phyloP scores from a whole-genome alignment of 1,140 invertebrate species.

The Glomeris maerens region DNA sequence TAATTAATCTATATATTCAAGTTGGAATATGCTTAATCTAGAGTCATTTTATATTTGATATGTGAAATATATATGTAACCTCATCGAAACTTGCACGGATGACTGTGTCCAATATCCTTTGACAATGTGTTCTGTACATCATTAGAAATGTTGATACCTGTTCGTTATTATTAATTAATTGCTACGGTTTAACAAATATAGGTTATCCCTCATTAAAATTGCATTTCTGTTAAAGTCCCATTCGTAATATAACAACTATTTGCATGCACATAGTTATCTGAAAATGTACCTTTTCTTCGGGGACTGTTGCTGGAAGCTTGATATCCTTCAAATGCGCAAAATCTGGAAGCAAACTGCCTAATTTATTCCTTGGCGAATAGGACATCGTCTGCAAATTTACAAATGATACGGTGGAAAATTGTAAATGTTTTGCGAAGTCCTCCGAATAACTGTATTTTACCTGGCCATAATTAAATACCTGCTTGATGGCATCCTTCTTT shows the following conservation, averaged over 20 bases:
- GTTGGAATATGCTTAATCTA: too few relatives aligned
- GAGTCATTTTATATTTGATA: neutral
- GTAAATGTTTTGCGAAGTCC: too few relatives aligned
- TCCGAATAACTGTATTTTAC: neutral
- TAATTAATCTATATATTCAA: too few relatives aligned
- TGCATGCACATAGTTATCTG: too few relatives aligned
- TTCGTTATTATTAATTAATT: neutral
- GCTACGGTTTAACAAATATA: neutral
- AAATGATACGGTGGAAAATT: too few relatives aligned
- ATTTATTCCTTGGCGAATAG: conserved; percentile 29
- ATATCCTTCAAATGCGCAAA: conserved; percentile 36
- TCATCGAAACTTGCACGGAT: conserved; percentile 40
- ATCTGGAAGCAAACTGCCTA: conserved; percentile 36
- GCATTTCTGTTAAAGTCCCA: neutral
- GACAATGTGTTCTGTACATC: conserved; percentile 42
- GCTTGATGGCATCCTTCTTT: conserved; percentile 26
- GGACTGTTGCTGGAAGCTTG: conserved; percentile 30
- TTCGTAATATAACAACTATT: too few relatives aligned
- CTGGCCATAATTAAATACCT: conserved; percentile 17
- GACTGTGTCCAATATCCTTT: conserved; percentile 38
- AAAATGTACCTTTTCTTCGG: conserved; percentile 32
- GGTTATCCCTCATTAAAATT: conserved; percentile 1
- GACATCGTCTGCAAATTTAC: conserved; percentile 13
- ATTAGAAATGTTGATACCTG: conserved; percentile 37
- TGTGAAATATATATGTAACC: conserved; percentile 22